Percentiles rank a stretch among this genome's conserved stretches.
Conservation (phyloP, 2,113 vertebrate genomes). For the Himantopus leucocephalus region DNA sequence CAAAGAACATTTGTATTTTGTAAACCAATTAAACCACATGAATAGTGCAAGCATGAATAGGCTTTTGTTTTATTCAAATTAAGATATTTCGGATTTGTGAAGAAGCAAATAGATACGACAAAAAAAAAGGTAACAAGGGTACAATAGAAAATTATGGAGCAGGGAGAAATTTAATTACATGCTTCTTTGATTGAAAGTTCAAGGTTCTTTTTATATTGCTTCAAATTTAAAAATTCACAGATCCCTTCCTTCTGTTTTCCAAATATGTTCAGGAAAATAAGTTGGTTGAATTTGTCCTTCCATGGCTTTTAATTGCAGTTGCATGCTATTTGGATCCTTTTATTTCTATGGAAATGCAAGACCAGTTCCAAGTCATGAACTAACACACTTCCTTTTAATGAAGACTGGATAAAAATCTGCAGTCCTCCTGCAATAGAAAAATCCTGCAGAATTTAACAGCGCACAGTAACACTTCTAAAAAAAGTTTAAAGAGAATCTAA, state of each 20-base stretch:
- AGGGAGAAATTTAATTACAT: conserved; percentile 46
- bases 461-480: neutral
- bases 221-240: neutral
- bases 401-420: neutral
- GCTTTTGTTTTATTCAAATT: conserved; percentile 53
- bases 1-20: conserved; percentile 51
- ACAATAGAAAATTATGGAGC: conserved; percentile 45
- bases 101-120: conserved; percentile 46
- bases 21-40: conserved; percentile 48
- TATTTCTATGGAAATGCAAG: neutral
- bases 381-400: neutral
- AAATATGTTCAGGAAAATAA: conserved; percentile 37
- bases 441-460: neutral
- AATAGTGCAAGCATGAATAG: conserved; percentile 20
- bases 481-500: neutral
- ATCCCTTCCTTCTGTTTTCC: neutral
- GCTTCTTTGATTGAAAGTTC: conserved; percentile 22
- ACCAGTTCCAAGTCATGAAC: neutral
- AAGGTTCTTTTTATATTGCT: neutral
- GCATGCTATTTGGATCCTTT: neutral
- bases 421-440: neutral
- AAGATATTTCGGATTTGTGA: conserved; percentile 30
- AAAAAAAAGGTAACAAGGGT: conserved; percentile 37
- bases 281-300: neutral
- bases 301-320: neutral